Evolutionary conservation across 2,888 invertebrate species (phyloP).

Genomic region (Lordiphosa andalusiaca): DNA sequence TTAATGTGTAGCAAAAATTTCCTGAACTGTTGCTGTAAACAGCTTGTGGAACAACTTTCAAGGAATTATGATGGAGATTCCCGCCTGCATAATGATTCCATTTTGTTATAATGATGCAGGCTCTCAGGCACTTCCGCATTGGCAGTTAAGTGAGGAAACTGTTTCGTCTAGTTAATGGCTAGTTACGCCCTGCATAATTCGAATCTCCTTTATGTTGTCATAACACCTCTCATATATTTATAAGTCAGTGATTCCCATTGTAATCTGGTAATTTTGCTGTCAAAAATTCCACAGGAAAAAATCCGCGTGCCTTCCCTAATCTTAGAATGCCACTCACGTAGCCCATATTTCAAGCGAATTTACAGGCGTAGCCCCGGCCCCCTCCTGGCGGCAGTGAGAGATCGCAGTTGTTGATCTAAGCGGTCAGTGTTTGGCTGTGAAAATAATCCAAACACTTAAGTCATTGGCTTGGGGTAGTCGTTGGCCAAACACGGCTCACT

Average conservation of each 20-base stretch:
- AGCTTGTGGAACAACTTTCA: slow-evolving; percentile 64
- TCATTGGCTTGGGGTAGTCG: slow-evolving; percentile 5
- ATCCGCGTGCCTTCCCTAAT: slow-evolving; percentile 26
- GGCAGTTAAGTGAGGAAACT: slow-evolving; percentile 43
- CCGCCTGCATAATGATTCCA: slow-evolving; percentile 19
- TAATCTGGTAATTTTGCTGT: slow-evolving; percentile 53
- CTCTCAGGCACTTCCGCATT: slow-evolving; percentile 54
- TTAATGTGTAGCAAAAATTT: neutral
- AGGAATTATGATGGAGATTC: slow-evolving; percentile 31
- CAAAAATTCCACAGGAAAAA: slow-evolving; percentile 31
- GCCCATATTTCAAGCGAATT: slow-evolving; percentile 54
- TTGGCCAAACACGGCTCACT: slow-evolving; percentile 35
- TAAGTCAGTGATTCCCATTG: slow-evolving; percentile 2
- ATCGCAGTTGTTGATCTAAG: slow-evolving; percentile 30
- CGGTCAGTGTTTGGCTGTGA: slow-evolving; percentile 42
- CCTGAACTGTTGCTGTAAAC: slow-evolving; percentile 17
- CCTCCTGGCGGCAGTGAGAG: slow-evolving; percentile 11
- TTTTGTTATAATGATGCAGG: slow-evolving; percentile 32
- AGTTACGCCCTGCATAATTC: slow-evolving; percentile 23
- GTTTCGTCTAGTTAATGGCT: slow-evolving; percentile 36
- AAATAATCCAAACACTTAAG: slow-evolving; percentile 54
- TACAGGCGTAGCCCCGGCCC: slow-evolving; percentile 34
- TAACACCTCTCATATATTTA: too few species aligned
- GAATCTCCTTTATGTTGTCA: slow-evolving; percentile 29
- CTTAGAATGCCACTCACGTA: slow-evolving; percentile 65